Evolutionary conservation across 2,888 invertebrate species (phyloP).

Genomic region (Dichetophora obliterata): DNA sequence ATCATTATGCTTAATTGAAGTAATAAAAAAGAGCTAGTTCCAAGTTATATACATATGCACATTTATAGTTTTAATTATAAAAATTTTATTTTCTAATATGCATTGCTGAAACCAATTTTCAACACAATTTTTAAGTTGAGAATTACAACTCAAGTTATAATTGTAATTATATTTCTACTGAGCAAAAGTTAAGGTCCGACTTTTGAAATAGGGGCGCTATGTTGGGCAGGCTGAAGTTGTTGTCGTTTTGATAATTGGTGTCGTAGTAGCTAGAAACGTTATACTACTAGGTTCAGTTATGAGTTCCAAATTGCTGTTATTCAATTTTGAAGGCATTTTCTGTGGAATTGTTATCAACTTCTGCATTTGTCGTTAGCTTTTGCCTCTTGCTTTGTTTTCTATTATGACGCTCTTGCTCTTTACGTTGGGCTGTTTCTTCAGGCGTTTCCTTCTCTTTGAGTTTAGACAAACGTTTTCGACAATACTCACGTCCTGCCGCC

Average conservation of each 20-base stretch:
- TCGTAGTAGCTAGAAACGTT: background rate
- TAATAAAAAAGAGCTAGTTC: too few species aligned
- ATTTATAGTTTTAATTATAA: too few species aligned
- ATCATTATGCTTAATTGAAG: too few species aligned
- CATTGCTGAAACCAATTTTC: background rate
- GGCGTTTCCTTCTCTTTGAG: conserved; percentile 15
- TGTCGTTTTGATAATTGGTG: background rate
- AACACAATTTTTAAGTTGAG: background rate
- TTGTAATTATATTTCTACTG: too few species aligned
- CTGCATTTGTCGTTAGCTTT: background rate
- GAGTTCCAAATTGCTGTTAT: background rate
- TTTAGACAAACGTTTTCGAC: conserved; percentile 21
- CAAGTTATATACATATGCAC: too few species aligned
- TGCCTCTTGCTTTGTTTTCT: background rate
- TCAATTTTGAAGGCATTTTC: background rate
- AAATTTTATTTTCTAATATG: background rate
- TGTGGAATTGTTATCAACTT: background rate
- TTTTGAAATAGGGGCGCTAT: background rate
- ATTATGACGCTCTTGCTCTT: conserved; percentile 1
- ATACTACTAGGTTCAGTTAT: background rate
- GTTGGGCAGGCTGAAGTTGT: background rate
- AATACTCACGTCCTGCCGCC: conserved; percentile 9
- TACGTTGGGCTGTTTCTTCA: conserved; percentile 30
- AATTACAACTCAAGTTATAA: too few species aligned
- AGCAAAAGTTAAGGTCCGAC: too few species aligned